Evolutionary conservation across 2,888 invertebrate species (phyloP).

Genomic region (Carabus problematicus): DNA sequence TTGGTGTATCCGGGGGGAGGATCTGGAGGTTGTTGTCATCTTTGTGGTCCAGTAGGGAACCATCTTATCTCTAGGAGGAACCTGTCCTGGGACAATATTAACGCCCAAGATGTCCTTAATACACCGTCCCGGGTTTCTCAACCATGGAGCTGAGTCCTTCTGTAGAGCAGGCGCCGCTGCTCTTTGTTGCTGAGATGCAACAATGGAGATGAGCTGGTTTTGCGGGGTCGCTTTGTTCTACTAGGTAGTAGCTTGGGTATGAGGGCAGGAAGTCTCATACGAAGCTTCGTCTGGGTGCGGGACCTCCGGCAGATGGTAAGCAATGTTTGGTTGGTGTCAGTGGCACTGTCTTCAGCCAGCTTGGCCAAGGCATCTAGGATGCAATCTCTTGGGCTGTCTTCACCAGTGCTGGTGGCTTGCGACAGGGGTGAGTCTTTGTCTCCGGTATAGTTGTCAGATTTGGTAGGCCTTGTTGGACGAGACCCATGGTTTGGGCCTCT

Average conservation of each 20-base stretch:
- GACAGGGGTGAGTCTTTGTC: neutral
- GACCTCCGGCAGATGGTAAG: neutral
- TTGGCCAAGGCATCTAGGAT: neutral
- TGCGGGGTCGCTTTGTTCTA: neutral
- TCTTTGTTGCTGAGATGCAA: neutral
- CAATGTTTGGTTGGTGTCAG: neutral
- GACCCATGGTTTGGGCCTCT: neutral
- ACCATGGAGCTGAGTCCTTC: neutral
- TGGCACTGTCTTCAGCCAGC: no score
- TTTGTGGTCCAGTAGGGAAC: conserved; percentile 27
- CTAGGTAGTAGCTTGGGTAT: neutral
- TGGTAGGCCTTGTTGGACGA: neutral
- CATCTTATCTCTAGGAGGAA: conserved; percentile 47
- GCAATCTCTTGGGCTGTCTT: neutral
- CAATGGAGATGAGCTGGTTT: neutral
- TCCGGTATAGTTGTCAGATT: neutral
- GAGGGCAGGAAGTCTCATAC: neutral
- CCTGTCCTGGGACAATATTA: conserved; percentile 45
- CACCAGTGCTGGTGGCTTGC: no score
- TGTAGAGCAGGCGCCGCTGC: neutral
- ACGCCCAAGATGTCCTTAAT: neutral
- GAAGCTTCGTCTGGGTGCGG: neutral
- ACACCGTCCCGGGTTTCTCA: neutral
- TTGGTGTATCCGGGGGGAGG: neutral
- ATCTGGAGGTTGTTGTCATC: neutral